These are phyloP conservation scores for Gouania willdenowi DNA, from an alignment of 2,797 vertebrate species.

Conservation along the genomic window DNA sequence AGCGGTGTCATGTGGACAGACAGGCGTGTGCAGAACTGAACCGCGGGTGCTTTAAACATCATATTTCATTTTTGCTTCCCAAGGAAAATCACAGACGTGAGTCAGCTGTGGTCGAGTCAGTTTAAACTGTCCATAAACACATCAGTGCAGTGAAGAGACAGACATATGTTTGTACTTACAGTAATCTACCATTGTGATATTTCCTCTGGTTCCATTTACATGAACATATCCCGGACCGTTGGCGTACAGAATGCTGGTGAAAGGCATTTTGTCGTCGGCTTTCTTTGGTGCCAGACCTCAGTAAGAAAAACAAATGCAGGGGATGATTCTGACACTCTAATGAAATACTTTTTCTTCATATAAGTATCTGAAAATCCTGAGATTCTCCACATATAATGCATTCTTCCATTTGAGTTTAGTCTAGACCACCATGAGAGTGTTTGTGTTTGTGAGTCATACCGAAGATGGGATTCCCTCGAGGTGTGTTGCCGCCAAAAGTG, in stretches of 20 bases:
- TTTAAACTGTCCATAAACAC: conserved; percentile 24
- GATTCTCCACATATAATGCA: not conserved
- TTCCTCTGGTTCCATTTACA: conserved; percentile 75
- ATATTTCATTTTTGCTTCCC: conserved; percentile 27
- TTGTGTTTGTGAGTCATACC: conserved; percentile 59
- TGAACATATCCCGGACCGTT: conserved; percentile 81
- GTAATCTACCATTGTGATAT: conserved; percentile 77
- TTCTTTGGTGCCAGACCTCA: conserved; percentile 76
- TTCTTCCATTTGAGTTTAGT: not conserved
- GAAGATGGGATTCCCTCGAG: conserved; percentile 81
- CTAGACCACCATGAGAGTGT: not conserved
- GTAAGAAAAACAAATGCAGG: no score
- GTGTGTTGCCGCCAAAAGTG: conserved; percentile 80
- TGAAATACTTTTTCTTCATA: no score
- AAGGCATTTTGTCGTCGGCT: conserved; percentile 77
- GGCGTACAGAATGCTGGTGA: conserved; percentile 81
- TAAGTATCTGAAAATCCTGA: no score
- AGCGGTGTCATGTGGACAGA: no score
- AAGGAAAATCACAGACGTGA: conserved; percentile 24
- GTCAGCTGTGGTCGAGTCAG: conserved; percentile 40
- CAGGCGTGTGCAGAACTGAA: no score
- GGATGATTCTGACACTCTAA: no score
- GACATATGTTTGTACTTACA: conserved; percentile 67
- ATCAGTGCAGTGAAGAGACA: conserved; percentile 14
- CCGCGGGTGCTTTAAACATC: conserved; percentile 7